Evolutionary conservation across 2,113 vertebrate species (phyloP).

Genomic region (Pterophyllum scalare): DNA sequence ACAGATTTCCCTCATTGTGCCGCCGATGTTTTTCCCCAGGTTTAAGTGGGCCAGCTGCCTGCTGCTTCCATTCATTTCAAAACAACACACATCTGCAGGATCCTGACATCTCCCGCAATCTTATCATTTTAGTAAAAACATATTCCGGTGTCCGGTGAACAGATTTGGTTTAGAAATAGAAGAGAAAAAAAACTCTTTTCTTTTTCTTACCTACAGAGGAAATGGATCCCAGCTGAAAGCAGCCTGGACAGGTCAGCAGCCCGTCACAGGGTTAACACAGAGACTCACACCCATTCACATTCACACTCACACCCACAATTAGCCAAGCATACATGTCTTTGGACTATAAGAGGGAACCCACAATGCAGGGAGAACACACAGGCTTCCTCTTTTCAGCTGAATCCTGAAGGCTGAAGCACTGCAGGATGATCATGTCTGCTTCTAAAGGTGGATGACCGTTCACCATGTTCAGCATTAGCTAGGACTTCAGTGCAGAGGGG

Average conservation of each 20-base stretch:
- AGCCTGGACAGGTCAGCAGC: not conserved
- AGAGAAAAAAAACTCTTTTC: not conserved
- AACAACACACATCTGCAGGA: not conserved
- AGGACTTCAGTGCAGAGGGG: too few species aligned
- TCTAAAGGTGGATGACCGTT: too few species aligned
- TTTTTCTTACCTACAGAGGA: not conserved
- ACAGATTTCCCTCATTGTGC: not conserved
- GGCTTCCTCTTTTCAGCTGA: not conserved
- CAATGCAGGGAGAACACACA: not conserved
- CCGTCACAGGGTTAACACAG: not conserved
- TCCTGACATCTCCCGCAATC: not conserved
- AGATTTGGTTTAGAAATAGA: not conserved
- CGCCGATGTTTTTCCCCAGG: not conserved
- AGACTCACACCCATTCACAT: not conserved
- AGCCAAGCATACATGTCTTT: not conserved
- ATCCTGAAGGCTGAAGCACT: fast-evolving
- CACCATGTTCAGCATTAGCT: too few species aligned
- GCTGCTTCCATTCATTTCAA: not conserved
- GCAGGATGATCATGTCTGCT: fast-evolving
- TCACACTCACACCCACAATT: not conserved
- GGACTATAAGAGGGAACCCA: fast-evolving
- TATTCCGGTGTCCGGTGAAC: not conserved
- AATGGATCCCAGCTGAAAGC: not conserved
- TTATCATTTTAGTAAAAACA: not conserved
- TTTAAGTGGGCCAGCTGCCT: not conserved